A percentile compares a stretch with the other conserved stretches of the same genome.
Conservation (phyloP, 2,113 vertebrate species). For the Odobenus rosmarus region DNA sequence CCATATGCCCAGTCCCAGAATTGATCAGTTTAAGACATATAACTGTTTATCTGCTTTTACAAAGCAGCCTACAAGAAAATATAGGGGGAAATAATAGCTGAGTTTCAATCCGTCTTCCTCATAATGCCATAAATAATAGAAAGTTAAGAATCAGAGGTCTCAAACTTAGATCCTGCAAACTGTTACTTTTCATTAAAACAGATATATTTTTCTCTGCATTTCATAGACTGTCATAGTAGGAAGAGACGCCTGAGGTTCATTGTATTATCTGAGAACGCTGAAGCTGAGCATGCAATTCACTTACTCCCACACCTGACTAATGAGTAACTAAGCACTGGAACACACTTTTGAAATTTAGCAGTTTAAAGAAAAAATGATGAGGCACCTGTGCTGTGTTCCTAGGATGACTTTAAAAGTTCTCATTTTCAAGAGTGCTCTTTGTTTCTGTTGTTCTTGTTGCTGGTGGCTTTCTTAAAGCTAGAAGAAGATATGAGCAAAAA, state of each 20-base stretch:
- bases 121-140: background rate
- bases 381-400: background rate
- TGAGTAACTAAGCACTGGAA: background rate
- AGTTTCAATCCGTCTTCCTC: slow-evolving; percentile 13
- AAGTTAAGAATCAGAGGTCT: slow-evolving; percentile 43
- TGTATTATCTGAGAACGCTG: background rate
- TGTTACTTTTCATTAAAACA: background rate
- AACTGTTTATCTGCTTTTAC: slow-evolving; percentile 1
- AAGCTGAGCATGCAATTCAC: background rate
- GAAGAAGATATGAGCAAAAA: slow-evolving; percentile 89
- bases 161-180: background rate
- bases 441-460: background rate
- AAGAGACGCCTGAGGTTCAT: background rate
- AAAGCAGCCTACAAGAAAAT: slow-evolving; percentile 49
- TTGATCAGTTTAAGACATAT: background rate
- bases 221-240: background rate
- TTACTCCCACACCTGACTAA: background rate
- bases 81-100: background rate
- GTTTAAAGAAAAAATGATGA: background rate
- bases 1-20: background rate
- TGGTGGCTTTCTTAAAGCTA: slow-evolving; percentile 67
- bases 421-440: background rate
- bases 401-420: background rate
- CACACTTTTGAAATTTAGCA: background rate
- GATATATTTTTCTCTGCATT: background rate